Percentiles rank a stretch among this genome's conserved stretches.
These are phyloP conservation scores for Grus americana DNA, from an alignment of 2,113 vertebrate genomes.

Conservation along the genomic window DNA sequence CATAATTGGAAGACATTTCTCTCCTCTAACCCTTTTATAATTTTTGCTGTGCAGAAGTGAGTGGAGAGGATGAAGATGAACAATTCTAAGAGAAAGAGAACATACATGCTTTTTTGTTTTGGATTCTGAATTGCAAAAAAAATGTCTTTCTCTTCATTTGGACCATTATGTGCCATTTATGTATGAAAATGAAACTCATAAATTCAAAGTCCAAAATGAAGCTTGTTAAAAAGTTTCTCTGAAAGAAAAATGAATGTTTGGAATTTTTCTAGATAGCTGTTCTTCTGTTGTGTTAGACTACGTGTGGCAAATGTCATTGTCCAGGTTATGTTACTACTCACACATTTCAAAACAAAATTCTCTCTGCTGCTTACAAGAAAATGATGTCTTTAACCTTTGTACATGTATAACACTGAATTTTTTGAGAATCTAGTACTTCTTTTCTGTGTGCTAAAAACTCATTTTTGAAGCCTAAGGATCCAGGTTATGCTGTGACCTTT, in stretches of 20 bases:
- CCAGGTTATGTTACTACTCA: background rate
- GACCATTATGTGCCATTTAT: background rate
- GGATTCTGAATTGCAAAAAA: background rate
- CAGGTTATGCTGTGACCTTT: background rate
- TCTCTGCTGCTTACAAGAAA: background rate
- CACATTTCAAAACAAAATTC: background rate
- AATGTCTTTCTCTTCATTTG: background rate
- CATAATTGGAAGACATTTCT: background rate
- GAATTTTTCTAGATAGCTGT: background rate
- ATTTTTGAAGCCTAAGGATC: background rate
- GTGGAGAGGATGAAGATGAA: background rate
- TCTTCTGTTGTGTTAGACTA: background rate
- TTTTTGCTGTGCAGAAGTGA: background rate
- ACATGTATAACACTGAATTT: background rate
- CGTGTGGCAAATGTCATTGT: background rate
- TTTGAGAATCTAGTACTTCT: background rate
- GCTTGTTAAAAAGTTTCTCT: background rate
- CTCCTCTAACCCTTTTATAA: background rate
- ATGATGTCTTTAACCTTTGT: background rate
- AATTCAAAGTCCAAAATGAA: background rate
- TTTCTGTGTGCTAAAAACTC: background rate
- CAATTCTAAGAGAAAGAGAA: background rate
- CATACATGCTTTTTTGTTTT: background rate
- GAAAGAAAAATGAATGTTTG: background rate
- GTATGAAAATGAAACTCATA: background rate